These are phyloP conservation scores for Conus ventricosus DNA, from an alignment of 1,140 invertebrate genomes.

Conservation along the genomic window DNA sequence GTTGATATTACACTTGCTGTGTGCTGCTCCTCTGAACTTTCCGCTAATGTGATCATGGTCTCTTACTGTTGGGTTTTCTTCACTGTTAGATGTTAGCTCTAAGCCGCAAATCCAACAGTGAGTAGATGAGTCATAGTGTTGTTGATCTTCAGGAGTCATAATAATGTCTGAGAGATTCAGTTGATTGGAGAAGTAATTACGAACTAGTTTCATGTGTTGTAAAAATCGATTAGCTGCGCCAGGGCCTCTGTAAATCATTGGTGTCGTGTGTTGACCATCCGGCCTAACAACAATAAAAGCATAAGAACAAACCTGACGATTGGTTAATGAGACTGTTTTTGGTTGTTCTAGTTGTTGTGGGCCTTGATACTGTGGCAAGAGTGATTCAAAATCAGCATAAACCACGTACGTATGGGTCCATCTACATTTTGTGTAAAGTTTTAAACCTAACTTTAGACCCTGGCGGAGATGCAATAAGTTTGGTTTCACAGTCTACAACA, in stretches of 20 bases:
- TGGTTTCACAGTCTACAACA: neutral
- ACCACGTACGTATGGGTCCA: neutral
- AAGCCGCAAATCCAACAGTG: constrained; percentile 39
- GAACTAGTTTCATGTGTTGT: neutral
- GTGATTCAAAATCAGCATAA: constrained; percentile 12
- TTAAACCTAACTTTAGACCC: neutral
- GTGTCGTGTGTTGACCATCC: neutral
- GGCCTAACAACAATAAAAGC: neutral
- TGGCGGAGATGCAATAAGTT: neutral
- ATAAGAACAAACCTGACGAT: neutral
- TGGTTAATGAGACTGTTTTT: neutral
- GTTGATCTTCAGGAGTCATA: constrained; percentile 20
- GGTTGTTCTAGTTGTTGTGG: too few species aligned
- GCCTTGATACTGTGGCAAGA: neutral
- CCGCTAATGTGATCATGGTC: neutral
- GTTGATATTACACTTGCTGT: constrained; percentile 20
- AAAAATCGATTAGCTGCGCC: neutral
- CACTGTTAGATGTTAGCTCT: neutral
- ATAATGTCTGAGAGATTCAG: neutral
- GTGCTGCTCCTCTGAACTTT: constrained; percentile 44
- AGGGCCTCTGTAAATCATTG: neutral
- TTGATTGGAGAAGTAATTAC: neutral
- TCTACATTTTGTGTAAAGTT: neutral
- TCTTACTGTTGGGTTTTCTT: constrained; percentile 42
- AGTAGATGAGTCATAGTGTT: constrained; percentile 14